Evolutionary conservation across 2,888 invertebrate species (phyloP), one percentile per base, ranked within the genome.

Genomic region (Lasioglossum marginatum): DNA sequence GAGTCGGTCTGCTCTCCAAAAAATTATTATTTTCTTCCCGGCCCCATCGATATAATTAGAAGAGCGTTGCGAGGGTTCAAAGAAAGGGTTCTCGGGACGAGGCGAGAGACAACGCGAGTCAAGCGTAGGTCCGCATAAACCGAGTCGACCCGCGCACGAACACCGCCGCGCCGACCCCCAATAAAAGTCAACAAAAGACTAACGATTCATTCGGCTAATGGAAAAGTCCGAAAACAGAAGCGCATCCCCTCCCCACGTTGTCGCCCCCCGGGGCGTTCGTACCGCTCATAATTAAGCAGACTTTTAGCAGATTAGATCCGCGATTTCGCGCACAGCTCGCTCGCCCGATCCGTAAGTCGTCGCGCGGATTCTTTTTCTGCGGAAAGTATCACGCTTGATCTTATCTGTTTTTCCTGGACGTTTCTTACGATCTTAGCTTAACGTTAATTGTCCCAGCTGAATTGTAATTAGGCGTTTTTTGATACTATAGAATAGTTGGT

Each of bases 171-270:
- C 40, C 84, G 92, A 92, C 92, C 93, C 92, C 95, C 94, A 95
- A 95, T 95, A 95, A 95, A 95, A 95, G 95, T 95, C 95, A 95
- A 95, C 95, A 95, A 95, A 95, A 95, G 95, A 95, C 95, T 95
- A 95, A 95, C 95, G 95, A 94, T 94, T 95, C 95, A 95, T 95
- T 94, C 94, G 93, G 93, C 95, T 95, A 95, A 95, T 95, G 95
- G 95, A 95, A 95, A 95, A 95, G 95, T 95, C 95, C 95, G 94
- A 95, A 94, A 95, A 95, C 94, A 95, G 94, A 93, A 93, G 93
- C 92, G 91, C 78, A 84, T 81, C 74, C 70, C 84, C 75, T 75
- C 27, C 74, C 87, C 84, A 31, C 77, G 73, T 83, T 83, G 71
- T 79, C 84, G 60, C 74, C 76, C 79, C 71, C 68, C 52, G 66